Evolutionary conservation across 2,797 vertebrate genomes (phyloP).

Genomic region (Sebastes steindachneri): DNA sequence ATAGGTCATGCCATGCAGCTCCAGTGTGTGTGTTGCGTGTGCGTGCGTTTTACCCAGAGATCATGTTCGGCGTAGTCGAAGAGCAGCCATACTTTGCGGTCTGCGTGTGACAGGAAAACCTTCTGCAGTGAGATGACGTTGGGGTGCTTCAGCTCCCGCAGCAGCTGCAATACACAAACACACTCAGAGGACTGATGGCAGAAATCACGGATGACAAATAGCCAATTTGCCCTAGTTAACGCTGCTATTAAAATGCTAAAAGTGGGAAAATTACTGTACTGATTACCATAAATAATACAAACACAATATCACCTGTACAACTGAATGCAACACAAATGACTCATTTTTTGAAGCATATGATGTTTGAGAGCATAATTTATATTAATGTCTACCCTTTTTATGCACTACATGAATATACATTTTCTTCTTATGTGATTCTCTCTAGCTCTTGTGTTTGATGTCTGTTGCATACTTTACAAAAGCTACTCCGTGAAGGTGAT

Average conservation of each 20-base stretch:
- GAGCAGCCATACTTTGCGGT: slow-evolving; percentile 99
- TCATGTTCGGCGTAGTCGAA: slow-evolving; percentile 99
- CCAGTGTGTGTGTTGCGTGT: not conserved
- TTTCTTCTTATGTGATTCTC: not conserved
- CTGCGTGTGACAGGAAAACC: slow-evolving; percentile 98
- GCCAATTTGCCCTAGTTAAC: not conserved
- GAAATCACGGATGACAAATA: slow-evolving; percentile 1
- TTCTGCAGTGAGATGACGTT: slow-evolving; percentile 99
- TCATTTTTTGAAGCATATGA: not conserved
- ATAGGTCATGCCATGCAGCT: slow-evolving; percentile 4
- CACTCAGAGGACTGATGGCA: slow-evolving; percentile 14
- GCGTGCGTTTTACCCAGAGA: slow-evolving; percentile 91
- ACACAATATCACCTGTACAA: not conserved
- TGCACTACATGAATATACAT: not conserved
- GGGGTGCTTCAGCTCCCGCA: slow-evolving; percentile 98
- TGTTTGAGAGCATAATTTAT: not conserved
- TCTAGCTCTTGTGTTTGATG: not conserved
- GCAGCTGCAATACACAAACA: slow-evolving; percentile 88
- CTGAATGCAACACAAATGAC: not conserved
- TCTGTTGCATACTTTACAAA: slow-evolving; percentile 12
- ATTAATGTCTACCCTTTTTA: not conserved
- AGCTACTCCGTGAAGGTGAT: slow-evolving; percentile 22
- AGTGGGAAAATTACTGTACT: not conserved
- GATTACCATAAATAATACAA: not conserved
- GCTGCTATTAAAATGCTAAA: not conserved